Evolutionary conservation across 2,888 invertebrate genomes (phyloP).

Genomic region (Hydrotaea diabolus): DNA sequence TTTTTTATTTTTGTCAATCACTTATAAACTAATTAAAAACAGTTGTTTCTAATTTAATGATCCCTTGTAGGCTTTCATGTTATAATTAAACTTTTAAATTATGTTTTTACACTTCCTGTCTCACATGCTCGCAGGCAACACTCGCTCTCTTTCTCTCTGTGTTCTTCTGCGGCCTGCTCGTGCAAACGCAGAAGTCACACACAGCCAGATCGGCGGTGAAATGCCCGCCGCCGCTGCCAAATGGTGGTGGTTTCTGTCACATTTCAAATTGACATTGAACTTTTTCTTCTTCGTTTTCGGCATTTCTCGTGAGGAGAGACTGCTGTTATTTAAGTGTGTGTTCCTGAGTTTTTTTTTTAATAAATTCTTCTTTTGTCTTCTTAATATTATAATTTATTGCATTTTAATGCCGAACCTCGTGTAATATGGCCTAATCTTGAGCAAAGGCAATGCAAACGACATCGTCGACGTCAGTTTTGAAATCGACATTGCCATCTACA

Average conservation of each 20-base stretch:
- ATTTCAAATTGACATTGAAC: slow-evolving; percentile 59
- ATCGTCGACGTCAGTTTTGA: background rate
- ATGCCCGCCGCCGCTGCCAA: slow-evolving; percentile 1
- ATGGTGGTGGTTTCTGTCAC: slow-evolving; percentile 17
- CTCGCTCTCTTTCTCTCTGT: too few relatives aligned
- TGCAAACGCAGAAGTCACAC: background rate
- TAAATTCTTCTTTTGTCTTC: slow-evolving; percentile 39
- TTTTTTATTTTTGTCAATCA: slow-evolving; percentile 55
- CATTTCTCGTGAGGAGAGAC: background rate
- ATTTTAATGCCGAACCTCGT: slow-evolving; percentile 62
- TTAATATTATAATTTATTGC: slow-evolving; percentile 65
- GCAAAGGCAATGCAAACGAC: background rate
- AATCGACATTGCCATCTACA: slow-evolving; percentile 8
- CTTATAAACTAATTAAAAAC: slow-evolving; percentile 58
- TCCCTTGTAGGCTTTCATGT: slow-evolving; percentile 43
- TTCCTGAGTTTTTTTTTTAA: background rate
- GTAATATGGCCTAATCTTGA: slow-evolving; percentile 49
- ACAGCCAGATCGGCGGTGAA: background rate
- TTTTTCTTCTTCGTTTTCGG: slow-evolving; percentile 34
- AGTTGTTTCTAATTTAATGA: slow-evolving; percentile 58
- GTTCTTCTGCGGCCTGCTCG: background rate
- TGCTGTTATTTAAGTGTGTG: too few relatives aligned
- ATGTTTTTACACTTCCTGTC: slow-evolving; percentile 33
- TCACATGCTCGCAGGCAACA: background rate
- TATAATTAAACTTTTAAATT: slow-evolving; percentile 34